Evolutionary conservation across 2,113 vertebrate species (phyloP), one percentile per base, ranked within the genome.

Genomic region (Hypanus sabinus): DNA sequence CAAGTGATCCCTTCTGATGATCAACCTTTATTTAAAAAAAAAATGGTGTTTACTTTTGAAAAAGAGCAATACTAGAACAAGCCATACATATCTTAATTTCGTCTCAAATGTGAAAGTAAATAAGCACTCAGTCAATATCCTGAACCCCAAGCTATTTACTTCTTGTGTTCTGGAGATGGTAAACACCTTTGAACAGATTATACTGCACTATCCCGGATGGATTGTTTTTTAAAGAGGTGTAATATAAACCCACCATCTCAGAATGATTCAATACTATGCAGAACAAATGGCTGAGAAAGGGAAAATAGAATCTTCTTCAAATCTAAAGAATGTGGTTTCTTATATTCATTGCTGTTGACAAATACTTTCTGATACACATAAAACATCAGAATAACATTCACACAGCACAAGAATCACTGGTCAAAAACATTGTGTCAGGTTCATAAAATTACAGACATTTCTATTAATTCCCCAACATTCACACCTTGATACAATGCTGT

Each of bases 1-100:
- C 94, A 99, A 97, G 95, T 99, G 99, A 95, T 99, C 99, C 97
- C 99, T 97, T 95, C 99, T 97, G 96, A 99, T 99, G 95, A 99
- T 98, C 96, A 99, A 97, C 96, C 99, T 99, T 96, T 94, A 95
- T 87, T 73, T 6, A 27, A 73, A 9, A 90, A 65, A 11, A 90
- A 90, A 90, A 65, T 88, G 4, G 10, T 33, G 33, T 65, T 90
- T 90, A 65, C 3, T 33, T n/a, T 65, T 18, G 60, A 65, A 33
- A 33, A 33, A 9, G n/a, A 33, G 14, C 12, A 65, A 65, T 65
- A 90, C 30, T 12, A 88, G 14, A n/a, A 90, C 60, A 90, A 90
- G 33, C 30, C 85, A 90, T 30, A n/a, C 30, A 62, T 24, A 60
- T 85, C 46, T 60, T 22, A 85, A 24, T 83, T 83, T 83, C 46